Base-by-base conservation (phyloP, 2,888 invertebrate species). In the Orchesellides sinensis region DNA sequence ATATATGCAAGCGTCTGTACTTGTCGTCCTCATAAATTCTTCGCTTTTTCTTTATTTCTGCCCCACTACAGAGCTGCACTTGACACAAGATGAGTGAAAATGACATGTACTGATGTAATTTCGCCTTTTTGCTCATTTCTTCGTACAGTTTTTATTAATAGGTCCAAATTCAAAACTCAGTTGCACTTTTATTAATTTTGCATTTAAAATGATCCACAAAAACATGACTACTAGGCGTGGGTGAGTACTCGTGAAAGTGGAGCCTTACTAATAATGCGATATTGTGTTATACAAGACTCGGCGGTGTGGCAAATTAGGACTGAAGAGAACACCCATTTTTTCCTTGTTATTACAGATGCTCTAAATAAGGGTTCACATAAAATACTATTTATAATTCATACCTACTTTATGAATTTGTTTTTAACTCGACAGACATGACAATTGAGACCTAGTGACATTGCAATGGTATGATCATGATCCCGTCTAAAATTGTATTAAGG, bases 141-240 rank as follows among this genome's bases (percentile, higher is more conserved):
- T 52, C 69, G 21, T 40, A 32, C 54, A 49, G 68, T n/a, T n/a
- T n/a, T n/a, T n/a, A n/a, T n/a, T n/a, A n/a, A n/a, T n/a, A n/a
- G n/a, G n/a, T n/a, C n/a, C n/a, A n/a, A n/a, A n/a, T n/a, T n/a
- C n/a, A n/a, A n/a, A n/a, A n/a, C n/a, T n/a, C n/a, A n/a, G n/a
- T n/a, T n/a, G n/a, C n/a, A n/a, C n/a, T n/a, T n/a, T n/a, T n/a
- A n/a, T n/a, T n/a, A n/a, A n/a, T n/a, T n/a, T n/a, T n/a, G n/a
- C n/a, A n/a, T n/a, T n/a, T n/a, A n/a, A n/a, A n/a, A n/a, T n/a
- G n/a, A n/a, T n/a, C n/a, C n/a, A n/a, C n/a, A n/a, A n/a, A n/a
- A n/a, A n/a, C n/a, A n/a, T n/a, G n/a, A n/a, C 74, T 74, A 74
- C 74, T 74, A 74, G 74, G 74, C 74, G 74, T 74, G 54, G 65